These are phyloP conservation scores for Empis livida DNA, from an alignment of 2,888 invertebrate species.

Conservation along the genomic window DNA sequence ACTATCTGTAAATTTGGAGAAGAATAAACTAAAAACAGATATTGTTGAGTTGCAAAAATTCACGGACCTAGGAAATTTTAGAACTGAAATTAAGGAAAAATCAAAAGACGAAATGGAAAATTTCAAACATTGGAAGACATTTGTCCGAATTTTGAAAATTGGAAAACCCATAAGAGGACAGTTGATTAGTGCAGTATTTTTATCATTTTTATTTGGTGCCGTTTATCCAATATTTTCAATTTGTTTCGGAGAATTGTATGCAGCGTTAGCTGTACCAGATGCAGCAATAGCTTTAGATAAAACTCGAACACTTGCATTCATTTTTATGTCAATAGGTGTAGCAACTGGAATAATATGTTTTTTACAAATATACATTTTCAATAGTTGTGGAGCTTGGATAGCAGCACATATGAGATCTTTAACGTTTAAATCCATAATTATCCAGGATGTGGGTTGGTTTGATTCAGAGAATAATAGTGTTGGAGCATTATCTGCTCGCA, in stretches of 20 bases:
- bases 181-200: conserved; percentile 47
- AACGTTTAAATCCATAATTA: conserved; percentile 52
- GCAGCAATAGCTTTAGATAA: conserved; percentile 41
- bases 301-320: too few species aligned
- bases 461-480: conserved; percentile 54
- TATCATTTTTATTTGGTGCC: conserved; percentile 54
- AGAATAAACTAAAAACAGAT: too few species aligned
- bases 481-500: conserved; percentile 53
- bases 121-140: conserved; percentile 24
- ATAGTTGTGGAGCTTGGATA: conserved; percentile 60
- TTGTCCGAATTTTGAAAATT: conserved; percentile 46
- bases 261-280: conserved; percentile 47
- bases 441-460: conserved; percentile 64
- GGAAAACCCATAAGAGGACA: conserved; percentile 57
- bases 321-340: conserved; percentile 19
- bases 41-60: too few species aligned
- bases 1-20: too few species aligned
- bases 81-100: background rate
- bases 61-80: conserved; percentile 19
- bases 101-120: conserved; percentile 20
- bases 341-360: conserved; percentile 56
- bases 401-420: conserved; percentile 40
- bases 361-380: conserved; percentile 61
- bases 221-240: conserved; percentile 64
- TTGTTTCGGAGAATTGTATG: conserved; percentile 65